Conservation (phyloP, 2,888 invertebrate genomes). For the Cyaniris semiargus region DNA sequence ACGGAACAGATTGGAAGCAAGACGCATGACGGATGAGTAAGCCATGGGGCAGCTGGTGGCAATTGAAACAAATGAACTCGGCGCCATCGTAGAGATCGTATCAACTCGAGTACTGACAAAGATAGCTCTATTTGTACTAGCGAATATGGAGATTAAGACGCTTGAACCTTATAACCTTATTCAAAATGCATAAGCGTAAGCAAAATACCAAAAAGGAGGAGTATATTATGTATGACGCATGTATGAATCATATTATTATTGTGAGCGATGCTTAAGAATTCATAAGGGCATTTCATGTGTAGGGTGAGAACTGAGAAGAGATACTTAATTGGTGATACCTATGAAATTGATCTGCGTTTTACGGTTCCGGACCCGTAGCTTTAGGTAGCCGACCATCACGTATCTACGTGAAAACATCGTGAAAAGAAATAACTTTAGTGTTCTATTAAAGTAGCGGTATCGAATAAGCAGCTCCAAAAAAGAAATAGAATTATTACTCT, state of each 20-base stretch:
- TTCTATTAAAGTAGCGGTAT: background rate
- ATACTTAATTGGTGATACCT: too few relatives aligned
- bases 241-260: background rate
- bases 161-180: background rate
- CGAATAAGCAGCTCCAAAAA: background rate
- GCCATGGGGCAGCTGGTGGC: constrained; percentile 58
- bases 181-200: constrained; percentile 1
- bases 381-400: background rate
- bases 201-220: background rate
- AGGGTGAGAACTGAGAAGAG: too few relatives aligned
- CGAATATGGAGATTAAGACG: constrained; percentile 23
- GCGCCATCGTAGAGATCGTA: constrained; percentile 55
- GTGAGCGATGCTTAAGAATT: background rate
- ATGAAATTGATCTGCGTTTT: background rate
- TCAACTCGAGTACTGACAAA: constrained; percentile 29
- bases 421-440: background rate
- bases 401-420: constrained; percentile 25
- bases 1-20: constrained; percentile 35
- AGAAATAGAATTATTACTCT: background rate
- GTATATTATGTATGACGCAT: background rate
- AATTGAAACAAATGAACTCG: constrained; percentile 70
- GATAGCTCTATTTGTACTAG: constrained; percentile 29
- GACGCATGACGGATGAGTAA: constrained; percentile 44
- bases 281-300: background rate
- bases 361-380: background rate